A percentile compares a stretch with the other conserved stretches of the same genome.
Evolutionary conservation across 2,797 vertebrate species (phyloP).

Genomic region (Sciaenops ocellatus): DNA sequence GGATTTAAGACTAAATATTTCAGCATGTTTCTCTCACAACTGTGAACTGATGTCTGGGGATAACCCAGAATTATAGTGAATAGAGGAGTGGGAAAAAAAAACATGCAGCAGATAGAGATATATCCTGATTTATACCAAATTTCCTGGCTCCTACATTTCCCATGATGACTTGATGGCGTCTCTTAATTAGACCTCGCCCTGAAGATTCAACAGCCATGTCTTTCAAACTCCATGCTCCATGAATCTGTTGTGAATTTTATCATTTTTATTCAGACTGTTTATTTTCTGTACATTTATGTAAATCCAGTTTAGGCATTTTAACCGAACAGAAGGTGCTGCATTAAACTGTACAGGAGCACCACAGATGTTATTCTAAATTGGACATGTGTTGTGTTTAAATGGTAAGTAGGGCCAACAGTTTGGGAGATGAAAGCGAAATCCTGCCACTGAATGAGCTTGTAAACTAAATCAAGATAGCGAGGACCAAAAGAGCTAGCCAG

Average conservation of each 20-base stretch:
- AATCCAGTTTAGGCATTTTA: conserved; percentile 19
- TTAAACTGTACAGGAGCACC: conserved; percentile 31
- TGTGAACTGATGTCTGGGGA: not conserved
- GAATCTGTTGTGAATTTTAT: no score
- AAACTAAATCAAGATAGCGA: conserved; percentile 24
- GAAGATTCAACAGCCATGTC: no score
- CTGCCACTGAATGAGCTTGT: conserved; percentile 26
- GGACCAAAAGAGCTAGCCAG: conserved; percentile 21
- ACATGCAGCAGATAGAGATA: not conserved
- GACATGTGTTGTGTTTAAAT: conserved; percentile 55
- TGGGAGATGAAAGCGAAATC: conserved; percentile 35
- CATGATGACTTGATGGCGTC: not conserved
- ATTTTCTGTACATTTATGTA: not conserved
- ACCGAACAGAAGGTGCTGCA: conserved; percentile 41
- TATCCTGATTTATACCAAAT: not conserved
- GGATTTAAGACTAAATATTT: not conserved
- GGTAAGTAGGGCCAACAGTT: conserved; percentile 38
- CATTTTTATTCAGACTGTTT: not conserved
- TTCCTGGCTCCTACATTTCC: not conserved
- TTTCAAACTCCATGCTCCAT: not conserved
- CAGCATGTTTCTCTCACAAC: not conserved
- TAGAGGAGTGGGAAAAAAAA: no score
- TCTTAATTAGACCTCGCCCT: not conserved
- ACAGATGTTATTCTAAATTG: conserved; percentile 50
- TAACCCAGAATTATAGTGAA: not conserved